Base-by-base conservation (phyloP, 2,797 vertebrate genomes). In the Enteromius argenteus region DNA sequence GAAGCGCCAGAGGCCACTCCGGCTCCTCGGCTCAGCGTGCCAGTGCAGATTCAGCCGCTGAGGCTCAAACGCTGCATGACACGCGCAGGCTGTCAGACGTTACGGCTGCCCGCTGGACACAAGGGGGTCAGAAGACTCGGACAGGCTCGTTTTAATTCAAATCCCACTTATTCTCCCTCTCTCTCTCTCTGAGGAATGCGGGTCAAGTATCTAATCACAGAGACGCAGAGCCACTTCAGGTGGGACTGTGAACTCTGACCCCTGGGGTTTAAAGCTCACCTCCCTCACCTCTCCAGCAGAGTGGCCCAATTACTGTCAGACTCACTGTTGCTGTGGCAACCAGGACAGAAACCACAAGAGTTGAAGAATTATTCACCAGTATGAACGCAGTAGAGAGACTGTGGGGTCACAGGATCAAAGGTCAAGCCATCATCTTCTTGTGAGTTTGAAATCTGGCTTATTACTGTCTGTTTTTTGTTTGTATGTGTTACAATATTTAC, bases 201-300 rank as follows among this genome's bases (percentile, higher is more conserved):
- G 74, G 82, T 84, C 64, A 84, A 78, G 74, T 84, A 66, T 79
- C 78, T 80, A 89, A 88, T 89, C 85, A 88, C 74, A 62, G 46
- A 23, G 56, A 79, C 49, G 79, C 74, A 72, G 79, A 84, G 78
- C 77, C 69, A 74, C 85, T 84, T 80, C 76, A 85, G 71, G 69
- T 86, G 74, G 73, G 76, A 88, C 64, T 80, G 81, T 76, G 83
- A 44, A 78, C 42, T 75, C 76, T 81, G 77, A 84, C 64, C 87
- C 79, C 46, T 4, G 49, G 69, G 37, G 80, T 21, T 84, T 74
- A 87, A 66, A 86, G 79, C 53, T 82, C 67, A 84, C 44, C 68
- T 76, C 72, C 44, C 64, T 80, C 56, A 74, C 44, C 71, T 35
- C 69, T 79, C 30, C 46, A 39, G 68, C 58, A 44, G 60, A 76